Evolutionary conservation across 2,113 vertebrate genomes (phyloP).

Genomic region (Caracal caracal): DNA sequence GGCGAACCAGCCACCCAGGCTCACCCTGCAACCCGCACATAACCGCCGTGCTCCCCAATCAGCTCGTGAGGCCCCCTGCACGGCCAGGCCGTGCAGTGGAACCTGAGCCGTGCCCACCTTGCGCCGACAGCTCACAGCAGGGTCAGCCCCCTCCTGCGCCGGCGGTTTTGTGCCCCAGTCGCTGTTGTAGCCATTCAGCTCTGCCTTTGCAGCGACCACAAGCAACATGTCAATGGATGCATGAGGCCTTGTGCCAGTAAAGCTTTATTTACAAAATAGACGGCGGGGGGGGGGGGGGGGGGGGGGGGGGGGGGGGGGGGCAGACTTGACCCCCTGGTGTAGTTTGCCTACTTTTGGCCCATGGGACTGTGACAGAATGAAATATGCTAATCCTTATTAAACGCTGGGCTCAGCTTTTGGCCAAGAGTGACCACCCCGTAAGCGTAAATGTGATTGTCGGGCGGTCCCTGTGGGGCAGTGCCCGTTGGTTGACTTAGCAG

Average conservation of each 20-base stretch:
- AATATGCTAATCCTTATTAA: not conserved
- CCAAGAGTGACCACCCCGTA: not conserved
- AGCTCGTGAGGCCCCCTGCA: not conserved
- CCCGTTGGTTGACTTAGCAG: not conserved
- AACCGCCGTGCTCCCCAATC: not conserved
- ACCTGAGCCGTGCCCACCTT: not conserved
- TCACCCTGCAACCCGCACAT: not conserved
- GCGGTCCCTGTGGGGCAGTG: not conserved
- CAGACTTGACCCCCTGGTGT: not conserved
- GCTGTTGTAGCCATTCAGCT: not conserved
- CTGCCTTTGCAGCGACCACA: not conserved
- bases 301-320: not conserved
- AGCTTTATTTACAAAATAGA: not conserved
- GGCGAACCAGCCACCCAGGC: not conserved
- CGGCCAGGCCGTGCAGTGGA: fast-evolving
- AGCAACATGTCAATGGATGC: not conserved
- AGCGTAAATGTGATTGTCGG: too few species aligned
- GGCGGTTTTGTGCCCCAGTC: not conserved
- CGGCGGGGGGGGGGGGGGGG: too few species aligned
- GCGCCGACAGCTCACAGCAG: not conserved
- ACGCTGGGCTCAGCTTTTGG: not conserved
- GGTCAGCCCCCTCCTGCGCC: too few species aligned
- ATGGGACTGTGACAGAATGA: not conserved
- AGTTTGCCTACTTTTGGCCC: not conserved
- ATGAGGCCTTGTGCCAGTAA: not conserved